Evolutionary conservation across 92 coral and sea anemone species (phyloP).

Genomic region (Porites evermanni): DNA sequence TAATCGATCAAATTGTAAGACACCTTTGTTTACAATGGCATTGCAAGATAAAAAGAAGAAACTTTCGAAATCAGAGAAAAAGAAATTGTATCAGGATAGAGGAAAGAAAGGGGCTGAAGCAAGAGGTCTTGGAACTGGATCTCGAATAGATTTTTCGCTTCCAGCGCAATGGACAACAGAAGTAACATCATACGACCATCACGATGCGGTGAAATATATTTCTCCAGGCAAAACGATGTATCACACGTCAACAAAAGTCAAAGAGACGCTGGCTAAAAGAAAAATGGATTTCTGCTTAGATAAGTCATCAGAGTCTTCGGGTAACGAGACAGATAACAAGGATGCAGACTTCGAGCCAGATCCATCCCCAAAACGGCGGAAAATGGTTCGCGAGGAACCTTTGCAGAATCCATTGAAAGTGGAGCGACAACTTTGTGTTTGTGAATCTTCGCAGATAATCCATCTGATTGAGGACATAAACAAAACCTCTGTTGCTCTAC

Average conservation of each 20-base stretch:
- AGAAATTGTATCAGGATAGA: constrained; percentile 6
- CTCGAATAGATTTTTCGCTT: background rate
- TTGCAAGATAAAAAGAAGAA: background rate
- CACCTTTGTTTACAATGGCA: background rate
- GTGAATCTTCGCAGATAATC: background rate
- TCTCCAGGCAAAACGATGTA: constrained; percentile 5
- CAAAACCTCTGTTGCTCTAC: too few relatives aligned
- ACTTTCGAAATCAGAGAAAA: constrained; percentile 5
- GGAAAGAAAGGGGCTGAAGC: constrained; percentile 45
- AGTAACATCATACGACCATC: constrained; percentile 51
- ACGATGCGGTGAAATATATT: constrained; percentile 63
- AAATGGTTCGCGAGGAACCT: background rate
- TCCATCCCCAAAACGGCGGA: background rate
- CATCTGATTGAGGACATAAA: background rate
- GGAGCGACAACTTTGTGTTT: background rate
- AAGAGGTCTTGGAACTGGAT: constrained; percentile 9
- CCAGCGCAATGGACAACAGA: constrained; percentile 54
- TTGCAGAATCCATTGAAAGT: background rate
- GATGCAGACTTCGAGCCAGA: constrained; percentile 7
- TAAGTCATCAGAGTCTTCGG: constrained; percentile 3
- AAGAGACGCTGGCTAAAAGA: background rate
- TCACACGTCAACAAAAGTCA: background rate
- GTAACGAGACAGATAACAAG: background rate
- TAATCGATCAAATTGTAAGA: background rate
- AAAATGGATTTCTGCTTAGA: constrained; percentile 4